Percentiles rank a stretch among this genome's conserved stretches.
Evolutionary conservation across 2,797 vertebrate genomes (phyloP).

Genomic region (Gallinago nigripennis): DNA sequence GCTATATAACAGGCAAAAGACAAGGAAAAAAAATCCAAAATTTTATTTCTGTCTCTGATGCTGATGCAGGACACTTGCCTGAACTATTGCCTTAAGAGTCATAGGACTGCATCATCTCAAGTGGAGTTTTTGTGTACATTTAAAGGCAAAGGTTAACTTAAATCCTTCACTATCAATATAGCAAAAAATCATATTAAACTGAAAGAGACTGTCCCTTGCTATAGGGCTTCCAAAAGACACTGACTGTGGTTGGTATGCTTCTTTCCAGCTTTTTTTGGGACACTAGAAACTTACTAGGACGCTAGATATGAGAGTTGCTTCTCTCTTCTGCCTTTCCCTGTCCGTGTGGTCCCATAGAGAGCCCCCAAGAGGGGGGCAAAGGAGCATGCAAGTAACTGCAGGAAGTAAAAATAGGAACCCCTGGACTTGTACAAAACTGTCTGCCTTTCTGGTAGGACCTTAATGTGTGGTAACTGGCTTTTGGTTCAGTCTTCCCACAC

Average conservation of each 20-base stretch:
- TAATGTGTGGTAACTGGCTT: background rate
- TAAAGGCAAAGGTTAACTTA: background rate
- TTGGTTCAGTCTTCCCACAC: background rate
- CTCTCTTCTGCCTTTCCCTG: background rate
- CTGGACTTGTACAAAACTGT: background rate
- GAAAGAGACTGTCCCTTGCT: background rate
- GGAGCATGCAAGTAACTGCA: background rate
- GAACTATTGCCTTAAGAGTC: background rate
- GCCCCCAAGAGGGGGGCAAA: background rate
- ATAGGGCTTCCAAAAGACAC: background rate
- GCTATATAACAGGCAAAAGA: background rate
- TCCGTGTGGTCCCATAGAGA: background rate
- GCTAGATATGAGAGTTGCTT: background rate
- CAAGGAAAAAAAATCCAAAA: rapidly evolving
- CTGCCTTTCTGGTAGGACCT: background rate
- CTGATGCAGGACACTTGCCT: background rate
- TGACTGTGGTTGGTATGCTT: background rate
- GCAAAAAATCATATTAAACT: background rate
- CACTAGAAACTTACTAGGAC: background rate
- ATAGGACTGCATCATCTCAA: background rate
- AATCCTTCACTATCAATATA: background rate
- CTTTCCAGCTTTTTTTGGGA: background rate
- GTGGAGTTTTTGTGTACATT: background rate
- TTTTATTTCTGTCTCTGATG: background rate
- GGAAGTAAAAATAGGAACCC: background rate